Conservation (phyloP, 1,140 invertebrate genomes). For the Aporrectodea caliginosa region DNA sequence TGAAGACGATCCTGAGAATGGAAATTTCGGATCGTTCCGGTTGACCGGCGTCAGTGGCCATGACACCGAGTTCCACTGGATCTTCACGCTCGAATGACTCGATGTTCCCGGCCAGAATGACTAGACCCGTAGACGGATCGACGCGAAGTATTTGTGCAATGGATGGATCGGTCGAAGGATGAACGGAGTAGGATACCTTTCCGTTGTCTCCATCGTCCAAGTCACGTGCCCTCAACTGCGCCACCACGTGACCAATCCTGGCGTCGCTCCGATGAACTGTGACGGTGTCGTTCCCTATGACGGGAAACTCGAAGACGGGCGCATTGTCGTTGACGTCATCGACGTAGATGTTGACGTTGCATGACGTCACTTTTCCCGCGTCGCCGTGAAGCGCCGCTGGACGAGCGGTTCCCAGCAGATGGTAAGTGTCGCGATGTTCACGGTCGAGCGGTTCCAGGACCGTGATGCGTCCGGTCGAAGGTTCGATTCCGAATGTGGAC, state of each 20-base stretch:
- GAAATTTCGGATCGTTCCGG: not conserved
- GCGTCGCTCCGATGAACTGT: slow-evolving; percentile 16
- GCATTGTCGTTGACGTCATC: slow-evolving; percentile 50
- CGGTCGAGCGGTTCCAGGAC: slow-evolving; percentile 22
- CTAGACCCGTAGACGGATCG: not conserved
- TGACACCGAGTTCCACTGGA: not conserved
- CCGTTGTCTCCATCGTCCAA: slow-evolving; percentile 53
- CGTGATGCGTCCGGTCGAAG: not conserved
- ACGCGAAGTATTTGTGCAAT: not conserved
- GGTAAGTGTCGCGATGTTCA: slow-evolving; percentile 21
- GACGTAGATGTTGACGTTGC: slow-evolving; percentile 40
- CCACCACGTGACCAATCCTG: slow-evolving; percentile 50
- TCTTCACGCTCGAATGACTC: not conserved
- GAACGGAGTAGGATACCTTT: slow-evolving; percentile 45
- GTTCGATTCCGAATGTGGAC: slow-evolving; percentile 6
- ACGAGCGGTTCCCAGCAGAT: slow-evolving; percentile 15
- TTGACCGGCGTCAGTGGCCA: not conserved
- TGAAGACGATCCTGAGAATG: no score
- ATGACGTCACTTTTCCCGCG: slow-evolving; percentile 39
- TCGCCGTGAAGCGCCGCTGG: slow-evolving; percentile 60
- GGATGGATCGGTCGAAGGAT: not conserved
- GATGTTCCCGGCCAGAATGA: not conserved
- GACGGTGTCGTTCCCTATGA: slow-evolving; percentile 41
- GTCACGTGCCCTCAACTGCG: slow-evolving; percentile 63
- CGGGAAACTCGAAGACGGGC: slow-evolving; percentile 44